Evolutionary conservation across 2,888 invertebrate genomes (phyloP), one percentile per base, ranked within the genome.

Genomic region (Parapristionchus giblindavisi): DNA sequence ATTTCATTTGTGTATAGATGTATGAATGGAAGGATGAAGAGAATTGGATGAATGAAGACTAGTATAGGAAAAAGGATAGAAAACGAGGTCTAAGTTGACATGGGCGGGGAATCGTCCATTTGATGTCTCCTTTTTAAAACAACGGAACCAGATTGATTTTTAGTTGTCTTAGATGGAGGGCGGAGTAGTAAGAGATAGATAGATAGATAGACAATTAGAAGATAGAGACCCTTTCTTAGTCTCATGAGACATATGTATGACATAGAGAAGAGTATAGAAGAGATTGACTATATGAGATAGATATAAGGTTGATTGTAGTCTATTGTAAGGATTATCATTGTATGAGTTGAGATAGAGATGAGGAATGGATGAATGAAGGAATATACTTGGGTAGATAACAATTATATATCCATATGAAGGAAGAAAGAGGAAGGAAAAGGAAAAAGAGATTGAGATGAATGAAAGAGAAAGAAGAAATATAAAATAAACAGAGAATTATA

Each of bases 91-190:
- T 21, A 40, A 48, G 29, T 8, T 40, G 29, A 38, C 6, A 66
- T n/a, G 66, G 66, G 66, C 24, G 24, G 66, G 34, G 66, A 51
- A 29, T 66, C 43, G 34, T 38, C 27, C 36, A 43, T 38, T 36
- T 38, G 38, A 60, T 38, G 60, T 36, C 60, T 60, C 60, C 38
- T 38, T 40, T 40, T 40, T 40, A 40, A 60, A 63, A 63, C 40
- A 63, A 40, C 36, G 60, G 60, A 34, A 63, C n/a, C 63, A 66
- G 66, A 66, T 66, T 66, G 66, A 66, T 66, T 66, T 66, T 66
- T 66, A 66, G 48, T 66, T 4, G 43, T 43, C 29, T 24, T 43
- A 66, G 48, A 51, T 32, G 27, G 48, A 14, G 32, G 34, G 43
- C 29, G 32, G n/a, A 11, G 66, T 32, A 36, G 36, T n/a, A 66